Base-by-base conservation (phyloP, 1,140 invertebrate genomes). In the Scaptodrosophila lebanonensis region DNA sequence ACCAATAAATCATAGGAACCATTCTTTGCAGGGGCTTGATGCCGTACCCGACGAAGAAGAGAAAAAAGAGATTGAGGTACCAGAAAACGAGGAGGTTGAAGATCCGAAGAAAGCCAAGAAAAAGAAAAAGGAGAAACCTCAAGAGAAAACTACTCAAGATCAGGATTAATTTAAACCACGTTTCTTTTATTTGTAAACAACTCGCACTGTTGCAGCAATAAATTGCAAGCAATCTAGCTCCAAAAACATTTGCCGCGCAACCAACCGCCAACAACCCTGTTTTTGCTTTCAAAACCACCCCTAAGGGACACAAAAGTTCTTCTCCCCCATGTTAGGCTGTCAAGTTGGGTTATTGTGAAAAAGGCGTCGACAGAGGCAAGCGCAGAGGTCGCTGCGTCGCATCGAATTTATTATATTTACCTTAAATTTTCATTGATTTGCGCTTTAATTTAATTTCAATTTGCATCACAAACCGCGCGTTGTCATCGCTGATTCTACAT, bases 301-400 rank as follows among this genome's bases (percentile, higher is more conserved):
- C 52, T 83, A 67, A 52, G 64, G 65, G 70, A n/a, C n/a, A n/a
- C n/a, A n/a, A 56, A 62, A 35, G 16, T 38, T 27, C 50, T 42
- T 52, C 53, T 58, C 52, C 58, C 47, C 60, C 57, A 53, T 44
- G 52, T 60, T 36, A 22, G 42, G 61, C 66, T 68, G 63, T 63
- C 53, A 62, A 54, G 62, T 66, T 72, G 59, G 73, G 68, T 73
- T 79, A 83, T 83, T 73, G 65, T 62, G 66, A 79, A 68, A 84
- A 83, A 69, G 66, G 66, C 66, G 66, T 69, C 66, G 51, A 65
- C 66, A 66, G 62, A 64, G 48, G 39, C 43, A 35, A 49, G 33
- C 8, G 11, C 32, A 49, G 35, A 35, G 32, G n/a, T n/a, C 38
- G 3, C n/a, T 53, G 40, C 18, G 51, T 40, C 13, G 44, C 7